These are phyloP conservation scores for Tachysurus vachellii DNA, from an alignment of 2,113 vertebrate genomes.

Conservation along the genomic window DNA sequence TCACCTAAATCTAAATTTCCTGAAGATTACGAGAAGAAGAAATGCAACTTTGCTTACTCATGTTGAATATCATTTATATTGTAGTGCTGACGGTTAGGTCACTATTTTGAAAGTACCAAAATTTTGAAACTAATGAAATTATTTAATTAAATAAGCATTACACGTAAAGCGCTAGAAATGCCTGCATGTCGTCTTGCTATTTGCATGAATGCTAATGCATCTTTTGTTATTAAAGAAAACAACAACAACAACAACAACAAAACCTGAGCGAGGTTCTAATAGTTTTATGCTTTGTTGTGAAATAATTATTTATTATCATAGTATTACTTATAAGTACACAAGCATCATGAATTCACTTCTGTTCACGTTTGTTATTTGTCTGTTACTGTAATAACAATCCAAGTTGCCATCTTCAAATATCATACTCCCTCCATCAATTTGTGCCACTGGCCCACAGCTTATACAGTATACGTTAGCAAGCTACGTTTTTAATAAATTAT, in stretches of 20 bases:
- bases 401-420: conserved; percentile 30
- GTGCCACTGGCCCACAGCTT: background rate
- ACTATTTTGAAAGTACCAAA: background rate
- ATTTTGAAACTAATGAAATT: background rate
- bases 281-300: background rate
- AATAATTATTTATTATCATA: no score
- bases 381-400: conserved; percentile 12
- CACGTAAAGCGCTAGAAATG: background rate
- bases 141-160: background rate
- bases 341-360: background rate
- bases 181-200: background rate
- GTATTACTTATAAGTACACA: background rate
- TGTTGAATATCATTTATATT: background rate
- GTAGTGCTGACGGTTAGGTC: background rate
- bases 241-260: background rate
- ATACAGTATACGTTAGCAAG: background rate
- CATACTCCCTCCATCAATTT: background rate
- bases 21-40: background rate
- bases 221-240: background rate
- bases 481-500: conserved; percentile 14
- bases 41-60: background rate
- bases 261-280: background rate
- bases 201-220: background rate
- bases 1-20: background rate
- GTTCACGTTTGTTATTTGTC: background rate